Evolutionary conservation across 2,113 vertebrate species (phyloP).

Genomic region (Poecile atricapillus): DNA sequence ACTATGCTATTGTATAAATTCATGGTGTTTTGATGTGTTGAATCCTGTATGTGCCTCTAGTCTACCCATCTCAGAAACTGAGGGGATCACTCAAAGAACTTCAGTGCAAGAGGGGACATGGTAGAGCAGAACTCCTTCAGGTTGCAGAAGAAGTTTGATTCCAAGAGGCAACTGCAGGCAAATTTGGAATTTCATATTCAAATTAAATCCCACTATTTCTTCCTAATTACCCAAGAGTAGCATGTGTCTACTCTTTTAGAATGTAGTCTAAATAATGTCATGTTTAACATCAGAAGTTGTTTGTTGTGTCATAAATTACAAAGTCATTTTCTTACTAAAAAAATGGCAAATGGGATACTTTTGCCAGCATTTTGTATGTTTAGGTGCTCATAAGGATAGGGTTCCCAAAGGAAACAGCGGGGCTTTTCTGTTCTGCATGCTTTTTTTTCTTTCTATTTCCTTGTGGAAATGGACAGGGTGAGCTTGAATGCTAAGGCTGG

Average conservation of each 20-base stretch:
- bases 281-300: background rate
- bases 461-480: background rate
- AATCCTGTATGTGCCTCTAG: background rate
- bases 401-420: background rate
- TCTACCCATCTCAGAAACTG: background rate
- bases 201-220: background rate
- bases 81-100: background rate
- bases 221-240: background rate
- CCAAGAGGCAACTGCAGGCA: background rate
- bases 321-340: background rate
- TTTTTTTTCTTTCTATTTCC: background rate
- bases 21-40: background rate
- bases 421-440: background rate
- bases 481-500: background rate
- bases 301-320: background rate
- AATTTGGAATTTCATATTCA: background rate
- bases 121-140: background rate
- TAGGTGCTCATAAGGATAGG: background rate
- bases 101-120: background rate
- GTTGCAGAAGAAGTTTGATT: background rate
- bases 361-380: background rate
- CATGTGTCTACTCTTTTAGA: background rate
- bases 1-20: background rate
- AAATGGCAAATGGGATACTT: background rate
- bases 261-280: background rate